A percentile compares a stretch with the other conserved stretches of the same genome.
Conservation (phyloP, 2,797 vertebrate genomes). For the Sebastolobus alascanus region DNA sequence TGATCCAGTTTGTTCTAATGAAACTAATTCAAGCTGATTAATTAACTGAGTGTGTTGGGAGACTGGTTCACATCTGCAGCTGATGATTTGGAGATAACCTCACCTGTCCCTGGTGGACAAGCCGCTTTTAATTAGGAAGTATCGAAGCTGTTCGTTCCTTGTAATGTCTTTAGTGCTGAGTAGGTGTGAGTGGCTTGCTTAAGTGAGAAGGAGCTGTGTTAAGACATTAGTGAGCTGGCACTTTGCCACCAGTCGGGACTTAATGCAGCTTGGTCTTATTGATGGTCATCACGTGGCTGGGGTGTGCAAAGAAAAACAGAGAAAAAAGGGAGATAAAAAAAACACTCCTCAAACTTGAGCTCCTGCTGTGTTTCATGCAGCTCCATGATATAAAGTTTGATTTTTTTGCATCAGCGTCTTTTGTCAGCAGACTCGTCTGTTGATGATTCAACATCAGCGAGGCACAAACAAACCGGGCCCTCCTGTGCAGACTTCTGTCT, state of each 20-base stretch:
- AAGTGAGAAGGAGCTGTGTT: conserved; percentile 22
- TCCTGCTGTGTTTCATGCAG: neutral
- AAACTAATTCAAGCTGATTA: conserved; percentile 29
- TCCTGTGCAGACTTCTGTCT: conserved; percentile 60
- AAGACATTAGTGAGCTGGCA: conserved; percentile 37
- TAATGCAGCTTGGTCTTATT: conserved; percentile 43
- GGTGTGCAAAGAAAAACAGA: conserved; percentile 4
- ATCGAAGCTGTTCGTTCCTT: neutral
- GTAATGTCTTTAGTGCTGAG: conserved; percentile 20
- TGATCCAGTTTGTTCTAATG: conserved; percentile 27
- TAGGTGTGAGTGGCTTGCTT: conserved; percentile 10
- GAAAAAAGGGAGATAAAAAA: neutral
- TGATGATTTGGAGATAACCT: conserved; percentile 1
- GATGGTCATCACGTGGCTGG: conserved; percentile 27
- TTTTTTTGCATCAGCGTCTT: conserved; percentile 20
- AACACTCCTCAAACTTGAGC: neutral
- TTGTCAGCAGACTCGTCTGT: conserved; percentile 34
- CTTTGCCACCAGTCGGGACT: conserved; percentile 20
- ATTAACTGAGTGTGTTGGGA: conserved; percentile 11
- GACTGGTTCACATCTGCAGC: conserved; percentile 18
- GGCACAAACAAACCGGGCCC: conserved; percentile 44
- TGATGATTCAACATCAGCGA: conserved; percentile 52
- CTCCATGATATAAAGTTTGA: conserved; percentile 7
- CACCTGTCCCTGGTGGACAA: conserved; percentile 15
- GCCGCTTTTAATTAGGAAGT: conserved; percentile 53